Evolutionary conservation across 2,888 invertebrate species (phyloP), one percentile per base, ranked within the genome.

Genomic region (Eristalis tenax): DNA sequence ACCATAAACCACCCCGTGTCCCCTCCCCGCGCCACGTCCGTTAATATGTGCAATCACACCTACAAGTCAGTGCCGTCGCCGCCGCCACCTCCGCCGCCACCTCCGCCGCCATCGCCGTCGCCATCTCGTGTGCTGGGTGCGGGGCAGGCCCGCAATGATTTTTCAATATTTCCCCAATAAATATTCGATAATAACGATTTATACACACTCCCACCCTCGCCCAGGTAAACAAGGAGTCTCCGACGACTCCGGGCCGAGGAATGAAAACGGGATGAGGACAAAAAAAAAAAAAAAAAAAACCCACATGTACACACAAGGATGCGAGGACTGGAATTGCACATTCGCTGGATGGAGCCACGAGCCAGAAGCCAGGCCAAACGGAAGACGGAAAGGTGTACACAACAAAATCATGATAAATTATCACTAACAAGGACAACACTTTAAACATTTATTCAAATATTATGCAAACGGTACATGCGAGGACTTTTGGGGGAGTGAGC

Each of bases 141-240:
- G n/a, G 11, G 57, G 18, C 13, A 73, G 73, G 43, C 76, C 69
- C 64, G 73, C 89, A 88, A 89, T 89, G 89, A 89, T 88, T 89
- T 88, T 89, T 89, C 89, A 89, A 89, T 89, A 89, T 89, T 89
- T 89, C 76, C 71, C 82, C 89, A 88, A 89, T 89, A 89, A 89
- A 89, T 89, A 89, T 89, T 86, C 89, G 83, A 88, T 89, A 89
- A 89, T 89, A 89, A 86, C 88, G 88, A 89, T 89, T 88, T 89
- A 88, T 85, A 83, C 56, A 83, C 35, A 74, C 43, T 77, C 50
- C 57, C 11, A 76, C 43, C 70, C 23, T 57, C 26, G 38, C 18
- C 35, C 43, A 80, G 22, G 28, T 40, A 70, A 13, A 38, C 18
- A 59, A n/a, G n/a, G 61, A 18, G 28, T 68, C 68, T 28, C 50